Base-by-base conservation (phyloP, 2,797 vertebrate species). In the Muraenolepis orangiensis region DNA sequence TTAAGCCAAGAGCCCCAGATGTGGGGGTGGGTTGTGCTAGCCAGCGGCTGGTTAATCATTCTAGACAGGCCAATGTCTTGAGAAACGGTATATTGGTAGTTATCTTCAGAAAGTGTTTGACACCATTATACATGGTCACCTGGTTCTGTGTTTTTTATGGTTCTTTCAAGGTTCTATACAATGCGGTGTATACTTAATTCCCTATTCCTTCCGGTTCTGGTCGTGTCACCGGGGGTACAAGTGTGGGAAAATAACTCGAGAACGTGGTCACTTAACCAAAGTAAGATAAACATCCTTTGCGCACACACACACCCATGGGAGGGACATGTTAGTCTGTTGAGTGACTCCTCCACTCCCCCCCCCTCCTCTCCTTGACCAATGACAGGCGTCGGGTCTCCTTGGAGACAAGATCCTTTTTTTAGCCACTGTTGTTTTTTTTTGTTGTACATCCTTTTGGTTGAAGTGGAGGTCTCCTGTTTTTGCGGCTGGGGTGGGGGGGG, bases 211-310 rank as follows among this genome's bases (percentile, higher is more conserved):
- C 8, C 70, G 66, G 71, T 11, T 32, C 8, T 28, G 69, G 69
- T 11, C 26, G 16, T 13, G 66, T 67, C 66, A 16, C 11, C 30
- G 71, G 31, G 31, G 42, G 31, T 42, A 18, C 20, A 64, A 78
- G 66, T 31, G 36, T 70, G 76, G 75, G 75, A 40, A 76, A 7
- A 84, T 79, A 85, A 80, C 82, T 64, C 61, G 30, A 82, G 78
- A 82, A 84, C 77, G 42, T 34, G 46, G 82, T 78, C 81, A 76
- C 14, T 67, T 76, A n/a, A 81, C 77, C 8, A 38, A 69, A 70
- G 74, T 72, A 85, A 83, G 76, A 70, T 86, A 86, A 88, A 89
- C 83, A 78, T 86, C 73, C 76, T 79, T 61, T 18, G 29, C 69
- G 57, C 64, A 78, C 78, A 73, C 78, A 73, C 70, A 74, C 69